Evolutionary conservation across 2,113 vertebrate genomes (phyloP).

Genomic region (Gadus macrocephalus): DNA sequence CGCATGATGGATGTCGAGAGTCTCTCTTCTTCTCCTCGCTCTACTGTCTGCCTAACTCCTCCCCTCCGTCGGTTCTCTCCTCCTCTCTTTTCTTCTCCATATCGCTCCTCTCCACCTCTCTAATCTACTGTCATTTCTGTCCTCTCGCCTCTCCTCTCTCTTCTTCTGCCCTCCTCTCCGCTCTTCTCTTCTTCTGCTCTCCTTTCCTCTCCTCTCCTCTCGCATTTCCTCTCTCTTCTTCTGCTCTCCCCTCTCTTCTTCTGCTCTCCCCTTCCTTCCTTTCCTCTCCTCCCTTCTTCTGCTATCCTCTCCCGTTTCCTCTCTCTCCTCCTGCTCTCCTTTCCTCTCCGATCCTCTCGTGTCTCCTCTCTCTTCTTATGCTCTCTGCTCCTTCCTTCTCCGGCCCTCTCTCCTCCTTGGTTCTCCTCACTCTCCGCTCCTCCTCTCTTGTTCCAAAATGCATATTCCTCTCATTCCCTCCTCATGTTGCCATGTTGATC

Average conservation of each 20-base stretch:
- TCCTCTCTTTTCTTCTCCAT: neutral
- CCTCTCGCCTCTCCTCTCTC: neutral
- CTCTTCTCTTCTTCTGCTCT: neutral
- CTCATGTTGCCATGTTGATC: constrained; percentile 30
- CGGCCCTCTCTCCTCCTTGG: neutral
- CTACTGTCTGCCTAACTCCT: neutral
- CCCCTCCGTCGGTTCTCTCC: neutral
- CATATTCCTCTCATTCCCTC: too few relatives aligned
- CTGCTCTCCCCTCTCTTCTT: neutral
- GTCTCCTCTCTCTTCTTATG: constrained; percentile 3
- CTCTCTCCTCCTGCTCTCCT: neutral
- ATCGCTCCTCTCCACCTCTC: neutral
- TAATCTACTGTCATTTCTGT: neutral
- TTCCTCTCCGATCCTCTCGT: neutral
- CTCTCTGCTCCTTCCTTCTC: neutral
- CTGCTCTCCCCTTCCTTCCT: neutral
- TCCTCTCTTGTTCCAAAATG: neutral
- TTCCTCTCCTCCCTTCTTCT: neutral
- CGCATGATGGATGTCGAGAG: constrained; percentile 55
- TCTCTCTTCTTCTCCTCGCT: neutral
- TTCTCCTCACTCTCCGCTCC: too few relatives aligned
- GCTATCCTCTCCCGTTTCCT: neutral
- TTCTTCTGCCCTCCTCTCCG: neutral
- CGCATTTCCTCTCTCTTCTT: neutral
- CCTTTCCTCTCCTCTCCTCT: neutral